phyloP scores from a whole-genome alignment of 2,113 vertebrate genomes.

The Lepisosteus oculatus region DNA sequence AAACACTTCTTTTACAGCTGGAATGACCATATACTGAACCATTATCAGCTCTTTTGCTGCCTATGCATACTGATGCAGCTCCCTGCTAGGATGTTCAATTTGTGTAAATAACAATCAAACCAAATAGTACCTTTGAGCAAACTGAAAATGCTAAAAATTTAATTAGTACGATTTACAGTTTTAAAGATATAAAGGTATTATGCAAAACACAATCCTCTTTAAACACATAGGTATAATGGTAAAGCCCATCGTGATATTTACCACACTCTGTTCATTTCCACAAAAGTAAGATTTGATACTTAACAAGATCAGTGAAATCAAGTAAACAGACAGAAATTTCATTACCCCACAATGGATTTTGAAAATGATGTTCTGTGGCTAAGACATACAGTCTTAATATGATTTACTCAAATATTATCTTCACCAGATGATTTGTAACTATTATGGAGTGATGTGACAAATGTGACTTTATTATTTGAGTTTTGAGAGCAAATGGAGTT shows the following conservation, averaged over 20 bases:
- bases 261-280: not conserved
- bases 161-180: not conserved
- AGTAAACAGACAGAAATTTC: not conserved
- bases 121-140: no score
- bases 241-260: not conserved
- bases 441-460: constrained; percentile 16
- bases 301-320: not conserved
- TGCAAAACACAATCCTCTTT: not conserved
- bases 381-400: not conserved
- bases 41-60: no score
- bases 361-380: not conserved
- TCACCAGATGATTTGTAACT: constrained; percentile 4
- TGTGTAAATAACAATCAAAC: no score
- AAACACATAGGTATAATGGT: not conserved
- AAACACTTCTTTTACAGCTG: no score
- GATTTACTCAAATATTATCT: not conserved
- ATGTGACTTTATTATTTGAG: constrained; percentile 22
- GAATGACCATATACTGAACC: no score
- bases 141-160: no score
- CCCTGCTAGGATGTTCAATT: no score
- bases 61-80: no score
- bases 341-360: constrained; percentile 4
- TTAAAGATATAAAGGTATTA: not conserved
- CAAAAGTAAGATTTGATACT: not conserved
- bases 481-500: not conserved